These are phyloP conservation scores for Biston stratarius DNA, from an alignment of 2,888 invertebrate genomes.

Conservation along the genomic window DNA sequence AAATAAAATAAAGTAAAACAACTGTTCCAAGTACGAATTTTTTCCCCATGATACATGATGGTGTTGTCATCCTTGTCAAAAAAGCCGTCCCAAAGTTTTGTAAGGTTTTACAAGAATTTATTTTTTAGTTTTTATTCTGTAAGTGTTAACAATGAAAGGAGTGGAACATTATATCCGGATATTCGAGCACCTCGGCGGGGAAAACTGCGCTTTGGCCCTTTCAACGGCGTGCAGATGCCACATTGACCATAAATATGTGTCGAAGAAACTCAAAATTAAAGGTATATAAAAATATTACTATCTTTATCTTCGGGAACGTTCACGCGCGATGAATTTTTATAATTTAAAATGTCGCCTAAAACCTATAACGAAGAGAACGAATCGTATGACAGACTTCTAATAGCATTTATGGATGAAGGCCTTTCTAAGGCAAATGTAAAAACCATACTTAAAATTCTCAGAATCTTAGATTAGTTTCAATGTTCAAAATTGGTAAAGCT, in stretches of 20 bases:
- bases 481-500: too few relatives aligned
- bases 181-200: constrained; percentile 30
- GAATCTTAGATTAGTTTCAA: too few relatives aligned
- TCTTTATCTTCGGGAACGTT: too few relatives aligned
- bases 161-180: constrained; percentile 31
- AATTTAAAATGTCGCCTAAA: too few relatives aligned
- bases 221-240: constrained; percentile 25
- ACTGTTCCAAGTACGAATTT: neutral
- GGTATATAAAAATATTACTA: neutral
- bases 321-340: too few relatives aligned
- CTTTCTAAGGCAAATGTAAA: too few relatives aligned
- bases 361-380: too few relatives aligned
- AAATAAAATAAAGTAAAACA: neutral
- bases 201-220: neutral
- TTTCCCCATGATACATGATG: neutral
- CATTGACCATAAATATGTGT: constrained; percentile 14
- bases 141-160: constrained; percentile 35
- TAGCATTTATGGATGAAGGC: too few relatives aligned
- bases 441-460: too few relatives aligned
- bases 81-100: constrained; percentile 36
- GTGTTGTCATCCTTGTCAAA: constrained; percentile 7
- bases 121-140: constrained; percentile 27
- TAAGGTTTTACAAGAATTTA: constrained; percentile 29
- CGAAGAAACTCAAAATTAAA: constrained; percentile 10
- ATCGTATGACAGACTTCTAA: too few relatives aligned